Base-by-base conservation (phyloP, 2,113 vertebrate genomes). In the Ceyx melanurus region DNA sequence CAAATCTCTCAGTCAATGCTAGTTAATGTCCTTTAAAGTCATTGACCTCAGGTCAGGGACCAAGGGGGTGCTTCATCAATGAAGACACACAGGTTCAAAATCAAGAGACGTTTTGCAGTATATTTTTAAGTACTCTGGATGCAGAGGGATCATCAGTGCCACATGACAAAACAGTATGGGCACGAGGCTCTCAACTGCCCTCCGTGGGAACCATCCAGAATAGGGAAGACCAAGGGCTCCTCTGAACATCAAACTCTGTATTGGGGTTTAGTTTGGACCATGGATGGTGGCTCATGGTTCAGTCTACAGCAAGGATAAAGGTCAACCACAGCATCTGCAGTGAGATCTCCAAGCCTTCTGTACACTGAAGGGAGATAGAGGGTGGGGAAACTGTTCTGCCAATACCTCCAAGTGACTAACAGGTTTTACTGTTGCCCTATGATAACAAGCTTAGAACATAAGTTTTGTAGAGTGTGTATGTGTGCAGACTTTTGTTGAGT, bases 21-120 rank as follows among this genome's bases (percentile, higher is more conserved):
- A 61, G 76, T 93, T 97, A 96, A 97, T 92, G 90, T 96, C 94
- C 95, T 96, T 86, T 96, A 90, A 91, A 97, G 84, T 93, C 94
- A 94, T 91, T 96, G 96, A 95, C 95, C 94, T 67, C 57, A 61
- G 89, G 96, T 96, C 90, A 92, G 88, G 92, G 87, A 94, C 91
- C 95, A 93, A 96, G 96, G 87, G 92, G 85, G 85, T 95, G 86
- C 89, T 96, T 89, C 82, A 90, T 96, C 94, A 96, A 33, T 13
- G 85, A 90, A 93, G 82, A 82, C 72, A 67, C 56, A 16, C 15
- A 18, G 79, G 64, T 87, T 86, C 67, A 79, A 92, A 92, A 85
- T 57, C 86, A 78, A 50, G 82, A 60, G 42, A 72, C 56, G 28
- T 56, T 92, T 76, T 65, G 68, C 2, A 3, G 37, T 48, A 20